Evolutionary conservation across 2,888 invertebrate species (phyloP), one percentile per base, ranked within the genome.

Genomic region (Gastracanthus pulcherrimus): DNA sequence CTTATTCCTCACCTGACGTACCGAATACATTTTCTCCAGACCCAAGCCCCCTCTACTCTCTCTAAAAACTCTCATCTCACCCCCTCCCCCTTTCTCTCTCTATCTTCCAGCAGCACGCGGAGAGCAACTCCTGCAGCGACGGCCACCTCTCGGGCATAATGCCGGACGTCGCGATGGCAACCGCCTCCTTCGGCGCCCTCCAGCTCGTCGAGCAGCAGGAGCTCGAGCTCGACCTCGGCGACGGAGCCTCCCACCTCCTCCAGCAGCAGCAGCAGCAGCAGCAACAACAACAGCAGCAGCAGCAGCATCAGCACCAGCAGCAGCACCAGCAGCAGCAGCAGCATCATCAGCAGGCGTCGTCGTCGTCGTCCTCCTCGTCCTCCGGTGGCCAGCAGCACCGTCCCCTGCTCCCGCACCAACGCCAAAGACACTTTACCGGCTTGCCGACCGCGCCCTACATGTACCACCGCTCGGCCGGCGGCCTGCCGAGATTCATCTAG

Each of bases 111-210:
- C 88, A 88, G 85, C 89, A 94, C 86, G 92, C 92, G 51, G 93
- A 93, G 85, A 93, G 92, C 85, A 93, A 93, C 89, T 94, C 94
- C 51, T 94, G 94, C 87, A 94, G 94, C 92, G 93, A 95, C 89
- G 94, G 96, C 87, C 95, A 95, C 87, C 92, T 96, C 83, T 94
- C 96, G 29, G 97, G 97, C 83, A 95, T 96, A 87, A 97, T 98
- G 95, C 98, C 98, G 0, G 98, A 98, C 92, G 97, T 98, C 87
- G 97, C 97, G 19, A 97, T 97, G 97, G 97, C 97, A 87, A 97
- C 95, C 78, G 95, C 94, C 84, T 96, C 94, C 84, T 94, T 93
- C 89, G 95, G 93, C 6, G 96, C 94, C 91, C 93, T 95, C 89
- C 95, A 95, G 91, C 92, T 95, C 84, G 92, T 93, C 82, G 93